Percentiles rank a stretch among this genome's conserved stretches.
Evolutionary conservation across 2,113 vertebrate species (phyloP).

Genomic region (Nestor notabilis): DNA sequence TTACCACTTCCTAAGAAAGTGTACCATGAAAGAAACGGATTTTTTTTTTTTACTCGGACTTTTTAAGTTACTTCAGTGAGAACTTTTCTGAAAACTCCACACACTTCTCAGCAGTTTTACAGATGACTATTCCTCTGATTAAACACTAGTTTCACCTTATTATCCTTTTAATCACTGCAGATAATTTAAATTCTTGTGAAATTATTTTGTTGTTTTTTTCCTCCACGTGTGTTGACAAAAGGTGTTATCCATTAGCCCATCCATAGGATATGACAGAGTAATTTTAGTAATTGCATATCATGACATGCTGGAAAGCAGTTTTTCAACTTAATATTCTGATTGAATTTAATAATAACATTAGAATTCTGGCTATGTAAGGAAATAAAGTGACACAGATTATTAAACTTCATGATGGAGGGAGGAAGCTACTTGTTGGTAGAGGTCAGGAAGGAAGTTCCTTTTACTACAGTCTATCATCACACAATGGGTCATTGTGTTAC

Average conservation of each 20-base stretch:
- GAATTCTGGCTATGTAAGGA: neutral
- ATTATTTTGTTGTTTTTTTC: neutral
- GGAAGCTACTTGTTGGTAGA: slow-evolving; percentile 42
- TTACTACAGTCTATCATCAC: neutral
- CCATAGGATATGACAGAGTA: neutral
- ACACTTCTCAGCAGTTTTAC: neutral
- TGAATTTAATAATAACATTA: slow-evolving; percentile 46
- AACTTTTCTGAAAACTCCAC: neutral
- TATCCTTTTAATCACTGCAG: neutral
- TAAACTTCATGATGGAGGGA: slow-evolving; percentile 28
- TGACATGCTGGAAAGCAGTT: neutral
- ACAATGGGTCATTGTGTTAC: neutral
- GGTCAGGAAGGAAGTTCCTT: slow-evolving; percentile 16
- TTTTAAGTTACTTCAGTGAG: neutral
- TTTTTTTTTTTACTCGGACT: neutral
- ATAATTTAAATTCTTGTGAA: neutral
- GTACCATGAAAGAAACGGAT: neutral
- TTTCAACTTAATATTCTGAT: neutral
- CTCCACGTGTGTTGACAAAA: neutral
- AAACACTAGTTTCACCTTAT: neutral
- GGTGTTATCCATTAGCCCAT: neutral
- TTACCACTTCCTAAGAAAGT: neutral
- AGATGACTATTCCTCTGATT: neutral
- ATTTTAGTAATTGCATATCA: neutral
- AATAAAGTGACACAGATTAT: slow-evolving; percentile 38